phyloP scores from a whole-genome alignment of 2,113 vertebrate species.

The Cacatua alba region DNA sequence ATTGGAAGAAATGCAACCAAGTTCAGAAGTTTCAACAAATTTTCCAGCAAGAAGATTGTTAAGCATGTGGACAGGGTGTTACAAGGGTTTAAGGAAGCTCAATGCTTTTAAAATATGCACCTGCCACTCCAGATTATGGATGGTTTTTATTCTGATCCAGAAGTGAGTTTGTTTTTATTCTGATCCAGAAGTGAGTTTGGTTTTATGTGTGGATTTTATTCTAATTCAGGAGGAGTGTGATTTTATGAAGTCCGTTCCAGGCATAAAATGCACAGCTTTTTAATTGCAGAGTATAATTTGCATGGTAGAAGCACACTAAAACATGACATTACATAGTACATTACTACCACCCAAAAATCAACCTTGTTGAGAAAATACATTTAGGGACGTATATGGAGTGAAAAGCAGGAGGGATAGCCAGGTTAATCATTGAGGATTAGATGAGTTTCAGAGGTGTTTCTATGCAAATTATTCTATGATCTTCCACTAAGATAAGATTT shows the following conservation, averaged over 20 bases:
- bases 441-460: neutral
- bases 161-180: neutral
- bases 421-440: accelerated
- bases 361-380: neutral
- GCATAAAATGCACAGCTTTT: neutral
- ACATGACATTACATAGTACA: neutral
- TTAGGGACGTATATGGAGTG: neutral
- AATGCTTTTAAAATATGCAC: neutral
- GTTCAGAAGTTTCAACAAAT: neutral
- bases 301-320: neutral
- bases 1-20: neutral
- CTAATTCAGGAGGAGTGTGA: neutral
- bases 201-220: neutral
- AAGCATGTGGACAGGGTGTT: neutral
- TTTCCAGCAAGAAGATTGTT: neutral
- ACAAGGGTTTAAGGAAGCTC: neutral
- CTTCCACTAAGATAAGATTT: neutral
- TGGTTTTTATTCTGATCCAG: neutral
- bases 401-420: neutral
- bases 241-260: neutral
- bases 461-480: neutral
- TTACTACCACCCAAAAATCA: neutral
- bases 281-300: neutral
- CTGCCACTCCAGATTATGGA: neutral
- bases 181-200: too few relatives aligned